Conservation (phyloP, 2,888 invertebrate species). For the Phania funesta region DNA sequence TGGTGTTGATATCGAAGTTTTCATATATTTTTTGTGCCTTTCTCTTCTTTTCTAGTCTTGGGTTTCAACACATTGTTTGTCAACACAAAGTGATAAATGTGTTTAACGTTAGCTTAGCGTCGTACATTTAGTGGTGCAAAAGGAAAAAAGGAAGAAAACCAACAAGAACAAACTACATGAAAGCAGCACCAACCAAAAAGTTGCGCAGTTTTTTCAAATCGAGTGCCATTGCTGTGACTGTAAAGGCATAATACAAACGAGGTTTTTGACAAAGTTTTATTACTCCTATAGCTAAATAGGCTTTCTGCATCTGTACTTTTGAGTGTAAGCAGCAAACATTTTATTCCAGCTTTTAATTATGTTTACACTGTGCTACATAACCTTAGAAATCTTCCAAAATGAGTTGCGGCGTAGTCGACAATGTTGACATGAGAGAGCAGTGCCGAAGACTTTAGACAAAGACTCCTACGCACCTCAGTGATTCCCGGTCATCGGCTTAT, state of each 20-base stretch:
- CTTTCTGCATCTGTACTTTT: neutral
- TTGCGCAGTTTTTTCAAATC: neutral
- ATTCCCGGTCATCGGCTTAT: no score
- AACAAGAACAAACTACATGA: neutral
- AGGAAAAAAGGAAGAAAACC: neutral
- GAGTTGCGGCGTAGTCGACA: no score
- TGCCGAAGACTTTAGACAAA: no score
- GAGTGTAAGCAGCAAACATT: no score
- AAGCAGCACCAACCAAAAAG: constrained; percentile 20
- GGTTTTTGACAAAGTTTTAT: constrained; percentile 19
- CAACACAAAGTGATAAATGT: constrained; percentile 63
- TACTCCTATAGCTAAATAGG: constrained; percentile 12
- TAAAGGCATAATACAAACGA: neutral
- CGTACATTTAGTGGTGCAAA: neutral
- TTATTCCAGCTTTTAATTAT: no score
- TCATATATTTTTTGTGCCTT: neutral
- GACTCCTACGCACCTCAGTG: no score
- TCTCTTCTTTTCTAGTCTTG: neutral
- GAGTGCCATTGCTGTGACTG: neutral
- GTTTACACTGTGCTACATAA: no score
- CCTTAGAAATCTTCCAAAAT: no score
- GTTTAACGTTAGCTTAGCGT: neutral
- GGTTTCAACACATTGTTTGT: constrained; percentile 60
- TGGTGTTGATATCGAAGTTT: neutral
- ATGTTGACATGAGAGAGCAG: no score